Evolutionary conservation across 2,888 invertebrate species (phyloP).

Genomic region (Euzophera pinguis): DNA sequence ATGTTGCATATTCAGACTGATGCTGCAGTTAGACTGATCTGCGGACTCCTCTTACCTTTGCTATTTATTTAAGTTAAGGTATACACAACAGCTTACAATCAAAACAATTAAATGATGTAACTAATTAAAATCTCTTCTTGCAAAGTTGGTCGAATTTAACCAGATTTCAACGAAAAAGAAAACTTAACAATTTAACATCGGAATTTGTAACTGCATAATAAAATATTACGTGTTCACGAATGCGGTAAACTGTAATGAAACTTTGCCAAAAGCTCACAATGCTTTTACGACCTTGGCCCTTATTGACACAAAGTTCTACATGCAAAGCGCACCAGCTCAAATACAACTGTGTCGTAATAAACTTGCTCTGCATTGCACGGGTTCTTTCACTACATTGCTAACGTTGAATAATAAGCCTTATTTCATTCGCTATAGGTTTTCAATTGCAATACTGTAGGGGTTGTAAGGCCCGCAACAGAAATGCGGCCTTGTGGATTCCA

Average conservation of each 20-base stretch:
- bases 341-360: conserved; percentile 7
- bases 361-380: conserved; percentile 3
- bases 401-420: neutral
- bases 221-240: neutral
- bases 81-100: no score
- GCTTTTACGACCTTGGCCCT: conserved; percentile 8
- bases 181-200: no score
- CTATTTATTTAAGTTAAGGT: no score
- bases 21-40: no score
- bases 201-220: no score
- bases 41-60: no score
- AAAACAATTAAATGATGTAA: no score
- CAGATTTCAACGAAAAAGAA: no score
- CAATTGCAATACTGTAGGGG: neutral
- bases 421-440: neutral
- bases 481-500: conserved; percentile 13
- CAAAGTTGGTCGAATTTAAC: no score
- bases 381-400: neutral
- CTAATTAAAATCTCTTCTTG: no score
- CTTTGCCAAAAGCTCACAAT: neutral
- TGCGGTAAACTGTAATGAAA: neutral
- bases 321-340: conserved; percentile 2
- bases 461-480: neutral
- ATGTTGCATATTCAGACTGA: no score
- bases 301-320: conserved; percentile 6